Conservation (phyloP, 2,113 vertebrate species). For the Albula glossodonta region DNA sequence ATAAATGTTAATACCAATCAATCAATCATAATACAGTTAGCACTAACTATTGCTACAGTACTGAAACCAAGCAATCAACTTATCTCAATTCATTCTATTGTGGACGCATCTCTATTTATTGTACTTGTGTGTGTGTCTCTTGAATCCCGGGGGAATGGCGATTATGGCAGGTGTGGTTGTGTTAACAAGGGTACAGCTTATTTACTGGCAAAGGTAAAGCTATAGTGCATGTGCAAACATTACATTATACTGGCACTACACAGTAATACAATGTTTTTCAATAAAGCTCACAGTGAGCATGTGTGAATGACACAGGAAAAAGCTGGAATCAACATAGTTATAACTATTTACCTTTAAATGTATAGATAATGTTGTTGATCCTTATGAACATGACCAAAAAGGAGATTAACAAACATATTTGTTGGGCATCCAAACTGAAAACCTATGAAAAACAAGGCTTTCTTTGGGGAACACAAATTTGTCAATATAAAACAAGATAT, state of each 20-base stretch:
- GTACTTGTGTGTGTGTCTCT: not conserved
- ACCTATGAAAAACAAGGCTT: too few relatives aligned
- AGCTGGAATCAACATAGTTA: too few relatives aligned
- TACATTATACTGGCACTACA: not conserved
- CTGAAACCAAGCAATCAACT: not conserved
- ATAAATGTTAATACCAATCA: not conserved
- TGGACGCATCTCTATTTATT: too few relatives aligned
- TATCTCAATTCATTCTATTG: not conserved
- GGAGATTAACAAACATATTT: too few relatives aligned
- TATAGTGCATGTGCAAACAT: not conserved
- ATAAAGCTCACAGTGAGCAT: not conserved
- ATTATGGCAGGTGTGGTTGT: not conserved
- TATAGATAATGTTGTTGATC: too few relatives aligned
- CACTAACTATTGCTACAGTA: not conserved
- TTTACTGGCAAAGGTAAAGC: not conserved
- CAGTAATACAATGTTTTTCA: not conserved
- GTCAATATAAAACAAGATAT: too few relatives aligned
- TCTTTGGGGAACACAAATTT: too few relatives aligned
- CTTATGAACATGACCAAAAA: too few relatives aligned
- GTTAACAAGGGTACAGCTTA: not conserved
- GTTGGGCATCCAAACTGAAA: too few relatives aligned
- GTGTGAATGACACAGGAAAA: too few relatives aligned
- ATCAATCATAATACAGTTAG: not conserved
- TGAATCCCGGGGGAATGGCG: not conserved
- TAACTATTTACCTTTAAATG: too few relatives aligned